Evolutionary conservation across 92 coral and sea anemone genomes (phyloP).

Genomic region (Phenganax stokvisi): DNA sequence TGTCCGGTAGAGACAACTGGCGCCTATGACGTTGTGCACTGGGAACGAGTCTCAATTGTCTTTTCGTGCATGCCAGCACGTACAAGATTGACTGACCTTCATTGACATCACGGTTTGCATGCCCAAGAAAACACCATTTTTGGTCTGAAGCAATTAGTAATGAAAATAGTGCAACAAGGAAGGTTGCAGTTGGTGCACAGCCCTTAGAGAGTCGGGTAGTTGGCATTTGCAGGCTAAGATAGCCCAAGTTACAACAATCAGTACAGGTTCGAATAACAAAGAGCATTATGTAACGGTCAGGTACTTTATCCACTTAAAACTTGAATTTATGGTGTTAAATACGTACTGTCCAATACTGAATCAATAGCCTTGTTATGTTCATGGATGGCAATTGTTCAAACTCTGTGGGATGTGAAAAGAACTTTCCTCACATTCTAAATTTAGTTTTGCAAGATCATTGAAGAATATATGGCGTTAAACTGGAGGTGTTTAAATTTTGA

Average conservation of each 20-base stretch:
- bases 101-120: neutral
- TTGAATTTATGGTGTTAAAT: no score
- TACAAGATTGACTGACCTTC: neutral
- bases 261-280: no score
- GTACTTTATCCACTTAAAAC: no score
- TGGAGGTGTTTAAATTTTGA: neutral
- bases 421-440: constrained; percentile 6
- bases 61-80: neutral
- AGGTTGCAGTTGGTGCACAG: no score
- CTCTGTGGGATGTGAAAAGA: neutral
- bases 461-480: neutral
- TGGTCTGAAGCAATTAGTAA: no score
- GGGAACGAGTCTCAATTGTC: constrained; percentile 13
- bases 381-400: neutral
- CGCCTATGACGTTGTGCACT: constrained; percentile 6
- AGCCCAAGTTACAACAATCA: no score
- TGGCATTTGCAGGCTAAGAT: no score
- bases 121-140: constrained; percentile 1
- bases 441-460: neutral
- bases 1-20: constrained; percentile 13
- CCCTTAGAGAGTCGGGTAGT: no score
- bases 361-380: no score
- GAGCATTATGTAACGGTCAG: no score
- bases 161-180: no score
- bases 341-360: no score